These are phyloP conservation scores for Colistium nudipinnis DNA, from an alignment of 2,113 vertebrate species.

Conservation along the genomic window DNA sequence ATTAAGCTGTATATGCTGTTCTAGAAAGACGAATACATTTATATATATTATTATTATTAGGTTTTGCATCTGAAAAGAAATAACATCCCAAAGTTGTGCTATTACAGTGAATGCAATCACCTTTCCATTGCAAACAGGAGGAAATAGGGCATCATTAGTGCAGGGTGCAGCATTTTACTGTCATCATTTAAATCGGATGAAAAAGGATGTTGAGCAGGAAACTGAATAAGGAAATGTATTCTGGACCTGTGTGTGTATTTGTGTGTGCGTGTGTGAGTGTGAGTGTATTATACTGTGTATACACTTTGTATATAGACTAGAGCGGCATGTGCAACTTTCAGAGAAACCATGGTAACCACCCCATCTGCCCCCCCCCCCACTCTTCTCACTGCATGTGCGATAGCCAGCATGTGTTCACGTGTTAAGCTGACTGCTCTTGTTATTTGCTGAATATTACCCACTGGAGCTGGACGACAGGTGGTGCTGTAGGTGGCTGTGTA, in stretches of 20 bases:
- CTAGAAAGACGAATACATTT: too few species aligned
- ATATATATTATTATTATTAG: too few species aligned
- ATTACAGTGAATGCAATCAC: not conserved
- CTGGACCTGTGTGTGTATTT: not conserved
- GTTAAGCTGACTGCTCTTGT: conserved; percentile 30
- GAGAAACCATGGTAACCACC: conserved; percentile 30
- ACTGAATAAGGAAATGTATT: conserved; percentile 4
- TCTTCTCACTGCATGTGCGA: conserved; percentile 39
- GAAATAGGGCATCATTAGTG: not conserved
- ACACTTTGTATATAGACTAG: too few species aligned
- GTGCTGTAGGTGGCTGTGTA: conserved; percentile 7
- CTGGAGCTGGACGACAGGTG: conserved; percentile 43
- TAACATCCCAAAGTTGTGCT: too few species aligned
- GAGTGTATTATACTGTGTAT: not conserved
- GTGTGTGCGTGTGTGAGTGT: not conserved
- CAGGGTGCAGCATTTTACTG: not conserved
- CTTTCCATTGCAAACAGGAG: not conserved
- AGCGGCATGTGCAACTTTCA: not conserved
- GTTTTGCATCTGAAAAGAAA: not conserved
- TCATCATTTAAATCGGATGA: not conserved
- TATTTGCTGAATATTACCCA: conserved; percentile 16
- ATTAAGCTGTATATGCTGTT: too few species aligned
- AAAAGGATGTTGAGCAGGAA: not conserved
- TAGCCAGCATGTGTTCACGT: conserved; percentile 54
- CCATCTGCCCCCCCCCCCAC: not conserved